phyloP scores from a whole-genome alignment of 2,113 vertebrate species.

The Cyanoramphus novaezelandiae region DNA sequence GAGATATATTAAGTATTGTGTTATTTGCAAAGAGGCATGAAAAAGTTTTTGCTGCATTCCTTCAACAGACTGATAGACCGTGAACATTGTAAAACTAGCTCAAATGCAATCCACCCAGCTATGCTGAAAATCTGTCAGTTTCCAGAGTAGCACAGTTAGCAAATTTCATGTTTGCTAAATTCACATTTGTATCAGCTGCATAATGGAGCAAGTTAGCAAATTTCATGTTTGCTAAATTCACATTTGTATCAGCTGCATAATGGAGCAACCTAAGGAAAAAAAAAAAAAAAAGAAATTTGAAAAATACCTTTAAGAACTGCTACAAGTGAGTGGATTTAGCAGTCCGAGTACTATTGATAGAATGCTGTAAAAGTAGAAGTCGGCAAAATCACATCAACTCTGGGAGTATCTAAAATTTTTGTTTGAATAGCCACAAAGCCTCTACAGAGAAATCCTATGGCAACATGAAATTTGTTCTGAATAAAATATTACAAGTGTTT shows the following conservation, averaged over 20 bases:
- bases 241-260: background rate
- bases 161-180: background rate
- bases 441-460: background rate
- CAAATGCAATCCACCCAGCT: background rate
- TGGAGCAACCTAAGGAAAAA: background rate
- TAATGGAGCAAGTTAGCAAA: background rate
- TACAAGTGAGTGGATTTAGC: background rate
- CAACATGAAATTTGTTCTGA: background rate
- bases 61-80: background rate
- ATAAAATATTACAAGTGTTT: background rate
- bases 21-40: background rate
- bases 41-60: background rate
- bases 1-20: background rate
- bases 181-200: background rate
- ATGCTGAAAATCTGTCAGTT: background rate
- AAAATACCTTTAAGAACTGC: background rate
- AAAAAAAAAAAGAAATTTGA: background rate
- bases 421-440: slow-evolving; percentile 1
- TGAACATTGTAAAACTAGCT: background rate
- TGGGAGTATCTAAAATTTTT: background rate
- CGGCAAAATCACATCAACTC: background rate
- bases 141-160: background rate
- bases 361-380: background rate
- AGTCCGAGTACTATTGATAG: background rate
- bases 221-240: background rate